Percentiles rank a stretch among this genome's conserved stretches.
Conservation (phyloP, 2,888 invertebrate genomes). For the Sisyra nigra region DNA sequence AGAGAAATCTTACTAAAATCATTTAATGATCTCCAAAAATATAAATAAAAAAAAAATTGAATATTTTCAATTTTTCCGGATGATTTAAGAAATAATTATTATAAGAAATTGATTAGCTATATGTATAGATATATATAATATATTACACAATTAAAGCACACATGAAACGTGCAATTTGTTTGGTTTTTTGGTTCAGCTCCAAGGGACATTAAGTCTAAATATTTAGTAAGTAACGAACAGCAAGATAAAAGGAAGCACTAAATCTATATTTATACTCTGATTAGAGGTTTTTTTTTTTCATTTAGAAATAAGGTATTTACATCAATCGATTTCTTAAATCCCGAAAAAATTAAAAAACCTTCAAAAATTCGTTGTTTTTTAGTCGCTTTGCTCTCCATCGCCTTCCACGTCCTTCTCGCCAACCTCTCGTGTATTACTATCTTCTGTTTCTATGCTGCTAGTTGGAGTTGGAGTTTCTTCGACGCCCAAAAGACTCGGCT, state of each 20-base stretch:
- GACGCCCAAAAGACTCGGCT: slow-evolving; percentile 18
- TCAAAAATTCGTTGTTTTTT: slow-evolving; percentile 13
- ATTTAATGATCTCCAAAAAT: no score
- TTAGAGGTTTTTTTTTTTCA: not conserved
- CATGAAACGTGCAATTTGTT: no score
- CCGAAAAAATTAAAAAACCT: not conserved
- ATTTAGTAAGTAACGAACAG: not conserved
- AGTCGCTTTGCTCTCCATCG: slow-evolving; percentile 40
- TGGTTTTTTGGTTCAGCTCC: not conserved
- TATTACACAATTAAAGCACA: no score
- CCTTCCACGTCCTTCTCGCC: slow-evolving; percentile 38
- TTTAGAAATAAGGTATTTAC: slow-evolving; percentile 1
- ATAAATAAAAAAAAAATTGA: no score
- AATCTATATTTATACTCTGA: not conserved
- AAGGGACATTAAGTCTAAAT: not conserved
- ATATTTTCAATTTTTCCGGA: no score
- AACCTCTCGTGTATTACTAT: slow-evolving; percentile 34
- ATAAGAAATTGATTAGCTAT: no score
- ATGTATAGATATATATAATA: no score
- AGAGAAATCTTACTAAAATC: no score
- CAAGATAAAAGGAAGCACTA: no score
- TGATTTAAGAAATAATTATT: no score
- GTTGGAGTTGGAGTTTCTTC: slow-evolving; percentile 38
- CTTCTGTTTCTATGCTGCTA: slow-evolving; percentile 40
- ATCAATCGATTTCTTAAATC: not conserved